Evolutionary conservation across 2,888 invertebrate genomes (phyloP), one percentile per base, ranked within the genome.

Genomic region (Mesorhabditis belari): DNA sequence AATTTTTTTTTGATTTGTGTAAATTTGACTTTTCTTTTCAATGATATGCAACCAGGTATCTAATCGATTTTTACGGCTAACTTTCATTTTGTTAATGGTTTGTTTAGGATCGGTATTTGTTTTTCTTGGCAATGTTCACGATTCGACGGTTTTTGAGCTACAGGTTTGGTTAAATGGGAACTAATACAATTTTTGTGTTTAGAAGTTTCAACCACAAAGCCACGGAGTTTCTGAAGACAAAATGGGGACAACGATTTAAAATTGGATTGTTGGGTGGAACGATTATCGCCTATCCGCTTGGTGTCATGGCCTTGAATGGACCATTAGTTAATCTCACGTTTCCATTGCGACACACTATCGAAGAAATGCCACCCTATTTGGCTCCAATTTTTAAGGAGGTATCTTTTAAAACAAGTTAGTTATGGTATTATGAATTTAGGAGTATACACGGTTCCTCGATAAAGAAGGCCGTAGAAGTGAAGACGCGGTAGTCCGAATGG

Each of bases 251-350:
- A 49, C 55, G 69, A 19, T 61, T 70, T 17, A 62, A 72, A 28
- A 69, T 77, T 28, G 73, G 73, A 4, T 57, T 76, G n/a, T 61
- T 77, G n/a, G 71, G 66, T 1, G 76, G 69, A 23, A 76, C 74
- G 9, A 63, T 77, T n/a, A 66, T 71, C 52, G 61, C 59, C 2
- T 77, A 75, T 61, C 78, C 78, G 9, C 54, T 75, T 24, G 68
- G 66, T n/a, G 64, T 67, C 4, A 60, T 77, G 29, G 57, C 74
- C 5, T 35, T 67, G 12, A 73, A 77, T 57, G 78, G 78, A 2
- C 77, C 78, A 0, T 62, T 78, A 19, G 66, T 76, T 25, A 21
- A 19, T 35, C 55, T 4, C 4, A 28, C 54, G 23, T 57, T 50
- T 29, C 24, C 50, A n/a, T 50, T 56, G 17, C 23, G 49, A 35